A percentile compares a stretch with the other conserved stretches of the same genome.
Conservation (phyloP, 2,888 invertebrate genomes). For the Mylabris sibirica region DNA sequence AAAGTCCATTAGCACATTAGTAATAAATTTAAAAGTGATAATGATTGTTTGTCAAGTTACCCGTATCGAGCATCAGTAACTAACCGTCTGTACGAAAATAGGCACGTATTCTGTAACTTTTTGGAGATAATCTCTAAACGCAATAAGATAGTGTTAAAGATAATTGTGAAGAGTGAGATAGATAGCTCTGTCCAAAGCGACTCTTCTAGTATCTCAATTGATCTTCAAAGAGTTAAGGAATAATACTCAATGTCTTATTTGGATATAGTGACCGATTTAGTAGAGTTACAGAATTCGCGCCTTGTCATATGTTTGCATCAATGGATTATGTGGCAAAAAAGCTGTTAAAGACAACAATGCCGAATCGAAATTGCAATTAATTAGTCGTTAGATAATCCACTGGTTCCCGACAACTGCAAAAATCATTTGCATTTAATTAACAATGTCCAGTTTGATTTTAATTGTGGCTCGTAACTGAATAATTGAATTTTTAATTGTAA, state of each 20-base stretch:
- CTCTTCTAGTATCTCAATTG: too few relatives aligned
- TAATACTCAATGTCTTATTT: too few relatives aligned
- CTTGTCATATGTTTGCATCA: not conserved
- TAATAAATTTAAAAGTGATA: not conserved
- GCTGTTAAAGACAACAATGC: not conserved
- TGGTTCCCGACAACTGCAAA: not conserved
- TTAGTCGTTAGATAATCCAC: not conserved
- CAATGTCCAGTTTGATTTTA: slow-evolving; percentile 1
- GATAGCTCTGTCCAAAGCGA: too few relatives aligned
- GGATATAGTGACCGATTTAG: too few relatives aligned
- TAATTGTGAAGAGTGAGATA: too few relatives aligned
- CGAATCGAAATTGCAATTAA: not conserved
- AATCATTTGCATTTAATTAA: slow-evolving; percentile 11
- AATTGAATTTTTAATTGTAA: slow-evolving; percentile 8
- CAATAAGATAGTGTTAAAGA: too few relatives aligned
- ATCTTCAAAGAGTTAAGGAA: too few relatives aligned
- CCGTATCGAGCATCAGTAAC: not conserved
- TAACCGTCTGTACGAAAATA: not conserved
- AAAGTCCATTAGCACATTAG: not conserved
- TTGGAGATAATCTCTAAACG: too few relatives aligned
- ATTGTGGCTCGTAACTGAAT: not conserved
- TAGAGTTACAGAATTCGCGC: not conserved
- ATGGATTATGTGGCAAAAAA: not conserved
- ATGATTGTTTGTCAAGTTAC: not conserved
- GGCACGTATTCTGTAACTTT: too few relatives aligned